A percentile compares a stretch with the other conserved stretches of the same genome.
phyloP scores from a whole-genome alignment of 2,797 vertebrate genomes.

The Nothura maculosa region DNA sequence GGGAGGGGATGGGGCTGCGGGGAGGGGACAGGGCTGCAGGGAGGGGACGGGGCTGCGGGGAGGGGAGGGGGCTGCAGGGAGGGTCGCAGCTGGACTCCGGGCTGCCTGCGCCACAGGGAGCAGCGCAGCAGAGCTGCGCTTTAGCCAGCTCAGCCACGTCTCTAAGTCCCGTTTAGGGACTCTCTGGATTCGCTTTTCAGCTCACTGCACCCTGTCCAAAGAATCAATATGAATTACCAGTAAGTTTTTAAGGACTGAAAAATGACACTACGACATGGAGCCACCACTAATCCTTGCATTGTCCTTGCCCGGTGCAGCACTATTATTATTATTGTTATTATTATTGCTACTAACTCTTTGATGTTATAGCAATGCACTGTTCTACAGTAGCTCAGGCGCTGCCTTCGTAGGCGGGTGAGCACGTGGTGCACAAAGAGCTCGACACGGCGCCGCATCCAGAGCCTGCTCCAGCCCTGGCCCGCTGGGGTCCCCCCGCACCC shows the following conservation, averaged over 20 bases:
- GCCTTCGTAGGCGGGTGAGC: background rate
- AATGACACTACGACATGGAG: background rate
- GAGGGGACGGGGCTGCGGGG: no score
- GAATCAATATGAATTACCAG: constrained; percentile 60
- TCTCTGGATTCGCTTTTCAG: background rate
- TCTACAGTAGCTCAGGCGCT: background rate
- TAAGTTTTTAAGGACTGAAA: constrained; percentile 52
- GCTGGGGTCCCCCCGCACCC: no score
- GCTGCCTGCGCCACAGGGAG: background rate
- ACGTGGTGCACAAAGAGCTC: rapidly evolving
- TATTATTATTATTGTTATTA: background rate
- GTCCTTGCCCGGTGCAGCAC: background rate
- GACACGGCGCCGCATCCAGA: no score
- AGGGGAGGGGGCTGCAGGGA: no score
- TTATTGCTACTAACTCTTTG: background rate
- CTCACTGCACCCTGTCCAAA: background rate
- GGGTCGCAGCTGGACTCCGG: no score
- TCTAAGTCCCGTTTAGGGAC: background rate
- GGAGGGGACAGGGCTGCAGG: no score
- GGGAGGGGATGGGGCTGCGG: background rate
- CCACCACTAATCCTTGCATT: background rate
- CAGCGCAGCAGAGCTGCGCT: background rate
- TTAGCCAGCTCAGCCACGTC: background rate
- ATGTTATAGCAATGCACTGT: background rate
- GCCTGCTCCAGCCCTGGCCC: no score